These are phyloP conservation scores for Notamacropus eugenii DNA, from an alignment of 2,797 vertebrate genomes.

Conservation along the genomic window DNA sequence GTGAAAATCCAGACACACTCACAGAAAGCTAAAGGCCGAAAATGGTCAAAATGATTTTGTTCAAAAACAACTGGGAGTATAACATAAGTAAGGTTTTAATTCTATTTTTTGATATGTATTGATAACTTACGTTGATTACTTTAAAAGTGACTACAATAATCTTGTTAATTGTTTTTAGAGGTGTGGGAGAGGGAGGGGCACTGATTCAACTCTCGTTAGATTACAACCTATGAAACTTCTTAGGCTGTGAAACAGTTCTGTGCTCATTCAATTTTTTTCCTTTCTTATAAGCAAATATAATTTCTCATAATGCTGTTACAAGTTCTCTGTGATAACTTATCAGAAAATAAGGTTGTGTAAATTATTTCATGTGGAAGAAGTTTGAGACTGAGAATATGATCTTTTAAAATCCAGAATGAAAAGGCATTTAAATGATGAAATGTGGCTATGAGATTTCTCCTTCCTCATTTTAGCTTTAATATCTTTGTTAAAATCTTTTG, in stretches of 20 bases:
- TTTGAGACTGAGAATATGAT: constrained; percentile 39
- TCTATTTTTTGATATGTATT: neutral
- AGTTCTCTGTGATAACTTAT: constrained; percentile 22
- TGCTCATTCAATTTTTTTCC: neutral
- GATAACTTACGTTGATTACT: neutral
- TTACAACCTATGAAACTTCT: constrained; percentile 17
- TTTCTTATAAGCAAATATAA: constrained; percentile 35
- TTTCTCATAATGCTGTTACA: constrained; percentile 30
- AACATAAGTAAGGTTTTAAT: constrained; percentile 4
- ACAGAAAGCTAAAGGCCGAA: neutral
- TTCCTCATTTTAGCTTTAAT: constrained; percentile 49
- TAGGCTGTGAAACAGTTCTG: constrained; percentile 12
- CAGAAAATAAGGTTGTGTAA: constrained; percentile 4
- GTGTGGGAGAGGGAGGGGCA: neutral
- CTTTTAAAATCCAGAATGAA: constrained; percentile 35
- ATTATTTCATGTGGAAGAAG: constrained; percentile 42
- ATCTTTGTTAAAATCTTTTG: constrained; percentile 57
- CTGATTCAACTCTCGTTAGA: neutral
- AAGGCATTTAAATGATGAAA: constrained; percentile 17
- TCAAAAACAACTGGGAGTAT: neutral
- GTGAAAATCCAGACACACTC: constrained; percentile 4
- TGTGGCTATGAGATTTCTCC: neutral
- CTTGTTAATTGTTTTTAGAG: constrained; percentile 13
- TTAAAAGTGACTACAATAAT: neutral
- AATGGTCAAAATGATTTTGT: neutral